Conservation (phyloP, 2,113 vertebrate genomes). For the Callipepla squamata region DNA sequence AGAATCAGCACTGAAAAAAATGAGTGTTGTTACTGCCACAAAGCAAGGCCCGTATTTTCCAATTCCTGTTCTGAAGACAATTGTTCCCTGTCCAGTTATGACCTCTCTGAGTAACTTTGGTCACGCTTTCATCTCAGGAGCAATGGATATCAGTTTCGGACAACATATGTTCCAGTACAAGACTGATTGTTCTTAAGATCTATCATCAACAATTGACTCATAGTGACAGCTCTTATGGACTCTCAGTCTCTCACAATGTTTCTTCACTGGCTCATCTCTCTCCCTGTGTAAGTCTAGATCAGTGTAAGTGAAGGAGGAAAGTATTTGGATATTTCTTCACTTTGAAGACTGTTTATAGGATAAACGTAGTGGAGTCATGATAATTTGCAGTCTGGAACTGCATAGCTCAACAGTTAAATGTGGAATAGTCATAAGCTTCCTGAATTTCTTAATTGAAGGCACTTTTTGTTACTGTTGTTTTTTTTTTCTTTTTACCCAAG, state of each 20-base stretch:
- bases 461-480: background rate
- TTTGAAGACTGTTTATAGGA: background rate
- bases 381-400: background rate
- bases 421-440: background rate
- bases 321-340: background rate
- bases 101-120: background rate
- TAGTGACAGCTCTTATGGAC: background rate
- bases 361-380: background rate
- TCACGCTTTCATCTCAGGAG: background rate
- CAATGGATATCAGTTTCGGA: background rate
- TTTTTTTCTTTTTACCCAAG: background rate
- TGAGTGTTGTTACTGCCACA: background rate
- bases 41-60: background rate
- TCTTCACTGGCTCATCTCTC: background rate
- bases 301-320: background rate
- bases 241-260: background rate
- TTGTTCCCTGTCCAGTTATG: background rate
- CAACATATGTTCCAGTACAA: background rate
- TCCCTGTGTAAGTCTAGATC: background rate
- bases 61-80: background rate
- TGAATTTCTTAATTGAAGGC: background rate
- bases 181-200: background rate
- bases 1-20: slow-evolving; percentile 7
- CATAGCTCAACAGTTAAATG: background rate
- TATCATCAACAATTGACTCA: background rate